Conservation (phyloP, 2,888 invertebrate genomes). For the Tetragonisca angustula region DNA sequence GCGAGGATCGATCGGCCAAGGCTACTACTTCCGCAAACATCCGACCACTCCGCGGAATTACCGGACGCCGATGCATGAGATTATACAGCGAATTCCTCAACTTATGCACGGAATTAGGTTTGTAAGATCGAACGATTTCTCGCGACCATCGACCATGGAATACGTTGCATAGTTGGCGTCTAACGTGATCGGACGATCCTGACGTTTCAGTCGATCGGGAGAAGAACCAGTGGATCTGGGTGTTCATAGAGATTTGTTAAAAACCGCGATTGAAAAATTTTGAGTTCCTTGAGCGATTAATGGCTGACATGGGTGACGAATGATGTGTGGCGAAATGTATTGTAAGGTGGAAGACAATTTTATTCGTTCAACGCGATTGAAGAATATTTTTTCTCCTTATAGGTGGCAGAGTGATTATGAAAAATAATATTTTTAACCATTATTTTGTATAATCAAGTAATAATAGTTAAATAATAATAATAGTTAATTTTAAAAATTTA, state of each 20-base stretch:
- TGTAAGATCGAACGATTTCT: conserved; percentile 56
- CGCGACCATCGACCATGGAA: not conserved
- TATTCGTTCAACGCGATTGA: too few species aligned
- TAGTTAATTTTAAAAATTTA: too few species aligned
- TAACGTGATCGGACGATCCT: not conserved
- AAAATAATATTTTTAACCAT: too few species aligned
- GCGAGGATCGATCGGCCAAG: conserved; percentile 45
- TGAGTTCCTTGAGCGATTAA: too few species aligned
- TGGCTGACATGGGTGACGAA: too few species aligned
- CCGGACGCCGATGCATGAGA: conserved; percentile 44
- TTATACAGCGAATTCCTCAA: conserved; percentile 61
- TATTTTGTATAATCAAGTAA: too few species aligned
- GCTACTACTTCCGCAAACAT: conserved; percentile 21
- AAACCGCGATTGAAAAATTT: not conserved
- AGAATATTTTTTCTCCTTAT: too few species aligned
- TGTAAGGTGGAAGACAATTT: too few species aligned
- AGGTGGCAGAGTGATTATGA: too few species aligned
- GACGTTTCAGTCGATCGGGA: not conserved
- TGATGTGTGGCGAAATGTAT: too few species aligned
- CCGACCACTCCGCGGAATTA: conserved; percentile 55
- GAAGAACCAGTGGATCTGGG: not conserved
- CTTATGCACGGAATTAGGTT: conserved; percentile 58
- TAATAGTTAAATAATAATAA: too few species aligned
- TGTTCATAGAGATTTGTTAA: not conserved
- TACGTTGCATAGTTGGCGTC: conserved; percentile 11